Evolutionary conservation across 2,113 vertebrate genomes (phyloP).

Genomic region (Solea senegalensis): DNA sequence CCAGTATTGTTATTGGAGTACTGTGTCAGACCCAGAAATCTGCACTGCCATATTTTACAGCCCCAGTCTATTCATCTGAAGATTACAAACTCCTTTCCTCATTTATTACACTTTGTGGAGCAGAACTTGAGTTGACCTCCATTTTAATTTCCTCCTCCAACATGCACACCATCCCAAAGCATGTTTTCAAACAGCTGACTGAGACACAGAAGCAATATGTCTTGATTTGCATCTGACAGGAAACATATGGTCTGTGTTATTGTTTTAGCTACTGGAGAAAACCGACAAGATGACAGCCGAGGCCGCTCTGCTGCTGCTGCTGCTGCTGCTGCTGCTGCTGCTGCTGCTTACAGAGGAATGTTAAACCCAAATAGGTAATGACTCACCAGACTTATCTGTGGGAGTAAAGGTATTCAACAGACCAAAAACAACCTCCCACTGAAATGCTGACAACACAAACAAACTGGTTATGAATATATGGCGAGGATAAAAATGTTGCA

Average conservation of each 20-base stretch:
- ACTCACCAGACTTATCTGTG: slow-evolving; percentile 39
- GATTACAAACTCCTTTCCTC: slow-evolving; percentile 17
- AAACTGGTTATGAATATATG: slow-evolving; percentile 3
- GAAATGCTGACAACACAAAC: slow-evolving; percentile 14
- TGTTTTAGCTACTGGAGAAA: slow-evolving; percentile 41
- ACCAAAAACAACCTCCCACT: slow-evolving; percentile 45
- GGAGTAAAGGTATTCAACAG: slow-evolving; percentile 29
- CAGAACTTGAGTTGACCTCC: slow-evolving; percentile 45
- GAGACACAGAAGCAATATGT: slow-evolving; percentile 34
- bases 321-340: not conserved
- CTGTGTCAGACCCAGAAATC: slow-evolving; percentile 1
- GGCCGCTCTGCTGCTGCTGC: slow-evolving; percentile 11
- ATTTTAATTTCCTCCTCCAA: slow-evolving; percentile 45
- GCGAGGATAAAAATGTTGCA: slow-evolving; percentile 5
- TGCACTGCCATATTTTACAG: slow-evolving; percentile 15
- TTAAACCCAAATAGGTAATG: slow-evolving; percentile 28
- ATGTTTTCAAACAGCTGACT: slow-evolving; percentile 46
- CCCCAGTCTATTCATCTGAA: slow-evolving; percentile 7
- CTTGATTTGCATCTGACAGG: slow-evolving; percentile 41
- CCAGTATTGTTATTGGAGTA: not conserved
- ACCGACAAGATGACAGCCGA: slow-evolving; percentile 21
- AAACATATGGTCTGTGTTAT: slow-evolving; percentile 55
- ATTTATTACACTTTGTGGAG: slow-evolving; percentile 10
- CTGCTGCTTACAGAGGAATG: slow-evolving; percentile 25
- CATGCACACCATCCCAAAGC: slow-evolving; percentile 17